Percentiles rank a stretch among this genome's conserved stretches.
phyloP scores from a whole-genome alignment of 35 echinoderm and acorn worm genomes.

The Strongylocentrotus purpuratus region DNA sequence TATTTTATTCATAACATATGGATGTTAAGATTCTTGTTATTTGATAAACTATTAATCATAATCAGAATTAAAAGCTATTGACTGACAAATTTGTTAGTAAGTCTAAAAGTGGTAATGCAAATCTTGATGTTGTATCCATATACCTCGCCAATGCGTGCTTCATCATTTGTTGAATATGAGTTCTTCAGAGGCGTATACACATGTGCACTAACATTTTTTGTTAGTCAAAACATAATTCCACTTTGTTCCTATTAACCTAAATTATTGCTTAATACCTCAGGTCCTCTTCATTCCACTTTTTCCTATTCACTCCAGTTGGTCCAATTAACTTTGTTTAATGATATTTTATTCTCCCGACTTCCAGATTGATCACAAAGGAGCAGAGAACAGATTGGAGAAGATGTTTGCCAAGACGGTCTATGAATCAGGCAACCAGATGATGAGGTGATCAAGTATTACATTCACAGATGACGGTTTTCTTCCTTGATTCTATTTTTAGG shows the following conservation, averaged over 20 bases:
- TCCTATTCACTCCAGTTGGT: neutral
- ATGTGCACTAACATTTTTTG: no score
- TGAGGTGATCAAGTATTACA: constrained; percentile 60
- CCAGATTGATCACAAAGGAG: constrained; percentile 93
- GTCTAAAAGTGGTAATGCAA: no score
- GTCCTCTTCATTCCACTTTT: neutral
- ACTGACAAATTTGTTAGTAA: no score
- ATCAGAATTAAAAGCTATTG: no score
- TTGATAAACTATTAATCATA: no score
- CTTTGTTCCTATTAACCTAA: neutral
- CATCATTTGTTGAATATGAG: no score
- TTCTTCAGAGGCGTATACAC: no score
- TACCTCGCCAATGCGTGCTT: no score
- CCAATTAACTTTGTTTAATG: neutral
- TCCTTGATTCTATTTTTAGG: no score
- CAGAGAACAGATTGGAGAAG: constrained; percentile 83
- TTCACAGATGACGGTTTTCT: neutral
- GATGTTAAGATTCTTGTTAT: neutral
- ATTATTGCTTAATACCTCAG: neutral
- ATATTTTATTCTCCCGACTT: neutral
- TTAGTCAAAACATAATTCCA: no score
- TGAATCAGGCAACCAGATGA: constrained; percentile 82
- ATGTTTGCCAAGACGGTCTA: constrained; percentile 82
- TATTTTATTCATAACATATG: neutral
- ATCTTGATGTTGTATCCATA: no score